These are phyloP conservation scores for Phoebastria nigripes DNA, from an alignment of 2,797 vertebrate species.

Conservation along the genomic window DNA sequence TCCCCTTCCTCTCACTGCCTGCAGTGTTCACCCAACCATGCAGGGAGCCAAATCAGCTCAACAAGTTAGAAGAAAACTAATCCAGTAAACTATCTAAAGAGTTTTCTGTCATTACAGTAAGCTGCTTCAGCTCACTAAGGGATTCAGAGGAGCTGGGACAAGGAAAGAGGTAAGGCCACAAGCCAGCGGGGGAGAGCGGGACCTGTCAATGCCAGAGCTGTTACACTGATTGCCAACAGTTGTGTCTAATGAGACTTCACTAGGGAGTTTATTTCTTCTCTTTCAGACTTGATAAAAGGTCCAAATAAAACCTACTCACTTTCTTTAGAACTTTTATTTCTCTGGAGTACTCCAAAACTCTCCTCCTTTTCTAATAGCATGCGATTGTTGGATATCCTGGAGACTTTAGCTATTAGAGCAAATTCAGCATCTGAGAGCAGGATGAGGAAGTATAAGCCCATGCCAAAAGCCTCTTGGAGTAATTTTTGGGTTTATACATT, in stretches of 20 bases:
- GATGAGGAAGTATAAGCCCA: neutral
- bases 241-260: neutral
- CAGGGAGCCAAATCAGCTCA: neutral
- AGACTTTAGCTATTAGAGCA: neutral
- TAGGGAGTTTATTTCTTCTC: neutral
- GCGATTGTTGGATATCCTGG: neutral
- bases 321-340: neutral
- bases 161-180: neutral
- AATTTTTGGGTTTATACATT: neutral
- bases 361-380: neutral
- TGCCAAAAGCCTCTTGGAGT: neutral
- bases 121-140: neutral
- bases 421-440: neutral
- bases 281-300: neutral
- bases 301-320: neutral
- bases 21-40: fast-evolving
- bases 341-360: neutral
- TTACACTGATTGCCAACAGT: neutral
- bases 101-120: neutral
- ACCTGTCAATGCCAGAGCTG: neutral
- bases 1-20: neutral
- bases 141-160: neutral
- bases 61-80: neutral
- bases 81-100: neutral
- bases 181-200: fast-evolving